These are phyloP conservation scores for Taxidea taxus DNA, from an alignment of 2,113 vertebrate species.

Conservation along the genomic window DNA sequence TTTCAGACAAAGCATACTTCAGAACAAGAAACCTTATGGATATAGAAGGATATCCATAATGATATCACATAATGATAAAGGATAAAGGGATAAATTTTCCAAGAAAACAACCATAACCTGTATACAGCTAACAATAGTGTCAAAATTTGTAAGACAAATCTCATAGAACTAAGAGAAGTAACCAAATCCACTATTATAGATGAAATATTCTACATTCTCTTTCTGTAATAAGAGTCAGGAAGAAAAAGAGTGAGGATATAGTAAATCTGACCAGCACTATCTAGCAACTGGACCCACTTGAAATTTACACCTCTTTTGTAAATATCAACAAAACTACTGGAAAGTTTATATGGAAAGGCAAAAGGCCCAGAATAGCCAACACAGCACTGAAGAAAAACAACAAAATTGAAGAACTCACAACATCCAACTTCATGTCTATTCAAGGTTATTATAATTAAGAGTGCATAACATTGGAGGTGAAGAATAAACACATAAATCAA, in stretches of 20 bases:
- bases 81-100: not conserved
- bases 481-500: not conserved
- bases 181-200: not conserved
- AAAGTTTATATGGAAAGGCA: not conserved
- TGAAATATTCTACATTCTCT: not conserved
- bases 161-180: not conserved
- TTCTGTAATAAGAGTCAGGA: not conserved
- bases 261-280: not conserved
- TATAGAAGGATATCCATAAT: not conserved
- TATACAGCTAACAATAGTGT: not conserved
- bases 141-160: not conserved
- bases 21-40: not conserved
- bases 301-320: not conserved
- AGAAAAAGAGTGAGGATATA: not conserved
- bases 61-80: not conserved
- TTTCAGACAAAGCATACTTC: not conserved
- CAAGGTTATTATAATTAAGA: not conserved
- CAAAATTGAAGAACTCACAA: not conserved
- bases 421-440: not conserved
- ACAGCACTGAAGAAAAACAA: not conserved
- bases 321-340: not conserved
- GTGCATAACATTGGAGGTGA: not conserved
- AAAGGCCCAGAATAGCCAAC: not conserved
- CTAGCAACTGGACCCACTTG: not conserved
- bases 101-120: not conserved